Evolutionary conservation across 1,140 invertebrate species (phyloP).

Genomic region (Teleopsis dalmanni): DNA sequence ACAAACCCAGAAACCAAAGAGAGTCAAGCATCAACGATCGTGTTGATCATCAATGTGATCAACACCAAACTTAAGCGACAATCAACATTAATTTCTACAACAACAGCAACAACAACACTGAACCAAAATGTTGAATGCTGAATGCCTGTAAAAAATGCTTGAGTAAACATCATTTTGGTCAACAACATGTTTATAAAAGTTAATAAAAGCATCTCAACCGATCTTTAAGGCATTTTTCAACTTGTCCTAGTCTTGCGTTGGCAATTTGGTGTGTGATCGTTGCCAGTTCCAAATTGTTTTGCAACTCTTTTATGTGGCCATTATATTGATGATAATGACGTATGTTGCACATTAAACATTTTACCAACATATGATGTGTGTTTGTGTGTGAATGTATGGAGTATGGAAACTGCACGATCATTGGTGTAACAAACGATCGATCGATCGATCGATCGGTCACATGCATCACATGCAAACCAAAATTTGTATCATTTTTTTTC

Average conservation of each 20-base stretch:
- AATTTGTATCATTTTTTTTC: too few species aligned
- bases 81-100: neutral
- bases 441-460: slow-evolving; percentile 12
- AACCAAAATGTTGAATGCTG: neutral
- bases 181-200: slow-evolving; percentile 12
- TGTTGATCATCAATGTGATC: too few species aligned
- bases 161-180: slow-evolving; percentile 9
- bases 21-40: neutral
- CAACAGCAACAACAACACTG: neutral
- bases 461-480: too few species aligned
- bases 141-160: slow-evolving; percentile 7
- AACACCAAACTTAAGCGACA: neutral
- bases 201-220: too few species aligned
- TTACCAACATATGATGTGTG: too few species aligned
- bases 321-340: neutral
- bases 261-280: neutral
- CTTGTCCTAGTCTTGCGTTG: too few species aligned
- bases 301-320: neutral
- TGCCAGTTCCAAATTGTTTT: neutral
- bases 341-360: too few species aligned
- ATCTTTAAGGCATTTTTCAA: too few species aligned
- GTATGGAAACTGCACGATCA: slow-evolving; percentile 8
- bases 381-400: neutral
- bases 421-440: slow-evolving; percentile 2
- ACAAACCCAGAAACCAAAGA: neutral